These are phyloP conservation scores for Stercorarius parasiticus DNA, from an alignment of 2,113 vertebrate species.

Conservation along the genomic window DNA sequence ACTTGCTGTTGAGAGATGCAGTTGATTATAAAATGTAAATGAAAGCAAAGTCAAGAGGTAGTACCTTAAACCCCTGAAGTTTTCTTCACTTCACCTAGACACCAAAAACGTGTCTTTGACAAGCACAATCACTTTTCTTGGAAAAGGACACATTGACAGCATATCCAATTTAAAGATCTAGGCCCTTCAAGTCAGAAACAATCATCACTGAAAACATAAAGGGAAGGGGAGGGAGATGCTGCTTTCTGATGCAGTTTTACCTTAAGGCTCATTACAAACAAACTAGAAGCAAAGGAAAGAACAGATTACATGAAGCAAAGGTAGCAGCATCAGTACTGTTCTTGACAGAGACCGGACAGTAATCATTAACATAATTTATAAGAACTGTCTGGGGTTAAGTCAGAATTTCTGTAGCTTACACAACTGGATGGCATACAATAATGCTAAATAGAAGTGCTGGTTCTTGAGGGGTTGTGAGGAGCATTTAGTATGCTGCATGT, in stretches of 20 bases:
- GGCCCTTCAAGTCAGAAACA: not conserved
- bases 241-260: not conserved
- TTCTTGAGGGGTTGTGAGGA: not conserved
- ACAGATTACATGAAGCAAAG: not conserved
- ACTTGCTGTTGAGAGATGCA: not conserved
- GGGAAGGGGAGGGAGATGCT: not conserved
- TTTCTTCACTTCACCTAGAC: not conserved
- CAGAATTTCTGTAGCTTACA: not conserved
- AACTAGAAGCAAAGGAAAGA: not conserved
- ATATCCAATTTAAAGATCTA: not conserved
- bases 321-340: not conserved
- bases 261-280: not conserved
- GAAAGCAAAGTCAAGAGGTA: not conserved
- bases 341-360: not conserved
- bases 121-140: not conserved
- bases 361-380: slow-evolving; percentile 20
- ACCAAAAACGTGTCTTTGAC: not conserved
- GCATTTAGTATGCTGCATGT: slow-evolving; percentile 20
- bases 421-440: not conserved
- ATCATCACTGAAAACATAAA: not conserved
- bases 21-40: not conserved
- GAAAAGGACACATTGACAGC: not conserved
- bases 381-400: not conserved
- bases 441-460: not conserved
- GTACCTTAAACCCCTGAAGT: not conserved